Evolutionary conservation across 2,113 vertebrate genomes (phyloP).

Genomic region (Myocastor coypus): DNA sequence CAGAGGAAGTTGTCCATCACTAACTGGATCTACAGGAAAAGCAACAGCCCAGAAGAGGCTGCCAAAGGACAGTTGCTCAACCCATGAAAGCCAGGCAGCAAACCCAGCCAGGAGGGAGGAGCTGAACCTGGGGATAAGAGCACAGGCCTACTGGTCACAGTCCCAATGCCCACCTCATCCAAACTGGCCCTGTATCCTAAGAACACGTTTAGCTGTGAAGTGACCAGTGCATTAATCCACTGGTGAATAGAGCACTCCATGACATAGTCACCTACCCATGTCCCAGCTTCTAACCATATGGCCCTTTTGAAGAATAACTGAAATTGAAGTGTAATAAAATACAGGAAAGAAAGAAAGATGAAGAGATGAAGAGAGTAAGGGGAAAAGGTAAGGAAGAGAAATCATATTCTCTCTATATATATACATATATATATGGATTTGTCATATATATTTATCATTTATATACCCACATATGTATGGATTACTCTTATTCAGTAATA

Average conservation of each 20-base stretch:
- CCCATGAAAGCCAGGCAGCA: neutral
- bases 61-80: neutral
- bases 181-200: neutral
- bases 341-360: neutral
- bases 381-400: neutral
- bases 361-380: neutral
- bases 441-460: neutral
- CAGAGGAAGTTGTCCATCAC: neutral
- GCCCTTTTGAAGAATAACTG: neutral
- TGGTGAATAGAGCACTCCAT: neutral
- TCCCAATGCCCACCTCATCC: neutral
- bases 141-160: neutral
- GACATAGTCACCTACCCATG: neutral
- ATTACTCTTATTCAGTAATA: neutral
- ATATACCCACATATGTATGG: neutral
- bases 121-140: neutral
- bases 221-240: neutral
- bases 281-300: neutral
- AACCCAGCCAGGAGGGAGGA: neutral
- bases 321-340: neutral
- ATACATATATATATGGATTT: neutral
- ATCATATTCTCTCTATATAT: neutral
- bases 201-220: neutral
- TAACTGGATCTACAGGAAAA: neutral
- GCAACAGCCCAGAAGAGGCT: neutral